Evolutionary conservation across 2,797 vertebrate genomes (phyloP).

Genomic region (Enteromius fasciolatus): DNA sequence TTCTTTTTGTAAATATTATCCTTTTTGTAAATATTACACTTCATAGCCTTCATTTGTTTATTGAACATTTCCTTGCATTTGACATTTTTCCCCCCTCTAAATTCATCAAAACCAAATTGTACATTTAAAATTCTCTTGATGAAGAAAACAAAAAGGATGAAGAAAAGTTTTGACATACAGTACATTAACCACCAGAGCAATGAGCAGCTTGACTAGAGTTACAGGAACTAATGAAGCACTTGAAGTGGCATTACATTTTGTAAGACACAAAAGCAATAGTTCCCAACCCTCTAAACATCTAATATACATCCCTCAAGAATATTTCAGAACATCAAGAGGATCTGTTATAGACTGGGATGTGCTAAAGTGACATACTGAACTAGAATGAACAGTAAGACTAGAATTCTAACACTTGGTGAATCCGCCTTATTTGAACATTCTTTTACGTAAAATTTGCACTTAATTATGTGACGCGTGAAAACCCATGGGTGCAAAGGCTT

Average conservation of each 20-base stretch:
- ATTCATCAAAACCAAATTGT: conserved; percentile 72
- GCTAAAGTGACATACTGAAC: conserved; percentile 10
- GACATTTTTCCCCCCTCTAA: conserved; percentile 67
- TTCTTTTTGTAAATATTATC: background rate
- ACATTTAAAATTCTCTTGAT: conserved; percentile 71
- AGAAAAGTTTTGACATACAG: conserved; percentile 64
- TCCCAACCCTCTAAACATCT: conserved; percentile 13
- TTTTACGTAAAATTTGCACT: background rate
- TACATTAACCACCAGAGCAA: conserved; percentile 45
- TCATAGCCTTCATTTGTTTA: conserved; percentile 74
- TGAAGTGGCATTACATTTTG: conserved; percentile 24
- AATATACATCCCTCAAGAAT: conserved; percentile 14
- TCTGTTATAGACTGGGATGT: background rate
- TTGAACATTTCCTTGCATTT: conserved; percentile 76
- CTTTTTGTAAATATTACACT: too few relatives aligned
- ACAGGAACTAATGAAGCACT: conserved; percentile 40
- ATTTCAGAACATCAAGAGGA: background rate
- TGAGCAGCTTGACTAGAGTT: conserved; percentile 34
- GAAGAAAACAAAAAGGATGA: conserved; percentile 61
- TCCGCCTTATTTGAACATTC: background rate
- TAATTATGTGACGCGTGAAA: background rate
- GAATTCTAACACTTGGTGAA: conserved; percentile 27
- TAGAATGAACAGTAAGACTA: conserved; percentile 11
- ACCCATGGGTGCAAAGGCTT: background rate
- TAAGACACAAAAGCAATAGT: conserved; percentile 37